Conservation (phyloP, 2,888 invertebrate genomes). For the Altica lythri region DNA sequence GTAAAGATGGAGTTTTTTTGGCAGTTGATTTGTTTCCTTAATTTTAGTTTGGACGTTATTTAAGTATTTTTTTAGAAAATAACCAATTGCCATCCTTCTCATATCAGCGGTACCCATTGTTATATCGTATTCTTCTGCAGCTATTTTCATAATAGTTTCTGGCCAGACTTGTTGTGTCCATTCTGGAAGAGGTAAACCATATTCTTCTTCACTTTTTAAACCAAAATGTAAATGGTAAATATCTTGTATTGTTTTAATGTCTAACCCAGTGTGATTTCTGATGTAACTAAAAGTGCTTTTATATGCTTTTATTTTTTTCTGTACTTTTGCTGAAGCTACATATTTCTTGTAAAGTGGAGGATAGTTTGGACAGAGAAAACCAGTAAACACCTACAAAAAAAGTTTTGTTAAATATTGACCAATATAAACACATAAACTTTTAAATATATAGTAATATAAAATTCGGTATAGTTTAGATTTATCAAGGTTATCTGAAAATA, state of each 20-base stretch:
- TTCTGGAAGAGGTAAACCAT: constrained; percentile 52
- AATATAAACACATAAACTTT: no score
- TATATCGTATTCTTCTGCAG: constrained; percentile 39
- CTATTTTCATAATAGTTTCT: constrained; percentile 46
- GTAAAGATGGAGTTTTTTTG: constrained; percentile 49
- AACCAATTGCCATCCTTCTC: constrained; percentile 39
- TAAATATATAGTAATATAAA: no score
- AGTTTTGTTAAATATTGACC: neutral
- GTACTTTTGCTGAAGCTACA: constrained; percentile 47
- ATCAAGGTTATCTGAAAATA: no score
- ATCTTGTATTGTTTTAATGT: constrained; percentile 61
- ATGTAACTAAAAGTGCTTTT: constrained; percentile 59
- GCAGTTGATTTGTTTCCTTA: constrained; percentile 27
- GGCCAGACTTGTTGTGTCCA: constrained; percentile 55
- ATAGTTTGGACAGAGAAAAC: constrained; percentile 39
- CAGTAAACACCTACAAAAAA: constrained; percentile 28
- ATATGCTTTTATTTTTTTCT: constrained; percentile 56
- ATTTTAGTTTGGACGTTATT: constrained; percentile 31
- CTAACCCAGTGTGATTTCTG: constrained; percentile 58
- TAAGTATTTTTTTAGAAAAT: constrained; percentile 40
- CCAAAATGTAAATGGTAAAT: constrained; percentile 66
- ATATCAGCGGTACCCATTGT: constrained; percentile 46
- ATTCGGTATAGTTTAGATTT: no score
- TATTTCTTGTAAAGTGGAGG: constrained; percentile 33
- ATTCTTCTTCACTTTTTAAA: constrained; percentile 63